Evolutionary conservation across 2,113 vertebrate genomes (phyloP), one percentile per base, ranked within the genome.

Genomic region (Corythoichthys intestinalis): DNA sequence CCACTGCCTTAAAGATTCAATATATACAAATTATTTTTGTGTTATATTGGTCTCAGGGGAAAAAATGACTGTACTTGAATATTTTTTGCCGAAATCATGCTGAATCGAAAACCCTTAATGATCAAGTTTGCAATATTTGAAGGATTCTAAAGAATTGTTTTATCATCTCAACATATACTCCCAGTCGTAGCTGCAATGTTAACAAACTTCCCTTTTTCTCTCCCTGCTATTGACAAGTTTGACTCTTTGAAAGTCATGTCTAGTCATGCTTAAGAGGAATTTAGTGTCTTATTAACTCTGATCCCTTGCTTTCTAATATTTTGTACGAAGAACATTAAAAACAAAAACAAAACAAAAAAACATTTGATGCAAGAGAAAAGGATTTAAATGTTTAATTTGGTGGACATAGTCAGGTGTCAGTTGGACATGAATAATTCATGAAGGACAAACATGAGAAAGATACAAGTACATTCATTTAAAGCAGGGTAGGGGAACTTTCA

Each of bases 341-440:
- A 37, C 35, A 35, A 37, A 39, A 56, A 48, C 7, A 50, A 39
- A 47, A n/a, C 35, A 37, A 56, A 44, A 9, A 53, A 1, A 6
- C n/a, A n/a, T 46, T 28, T 9, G 1, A 10, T 34, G 28, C 41
- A 44, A 75, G 69, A 65, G 66, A 28, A 50, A 20, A 8, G 41
- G 4, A 70, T 71, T 66, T 90, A 53, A 81, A 88, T 86, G 35
- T 85, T 90, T 87, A 35, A 90, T 86, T 38, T 11, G 67, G 39
- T 41, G 65, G 17, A 64, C 56, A 72, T 72, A 78, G 75, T 63
- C 72, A 35, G 85, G 84, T 83, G 76, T 88, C 82, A 72, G 71
- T 41, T 87, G 71, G 39, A 44, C 72, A 83, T 90, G 1, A 86
- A 88, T 89, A 82, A 89, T 50, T 79, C 38, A 90, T 84, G 61